Evolutionary conservation across 2,113 vertebrate genomes (phyloP).

Genomic region (Phodopus roborovskii): DNA sequence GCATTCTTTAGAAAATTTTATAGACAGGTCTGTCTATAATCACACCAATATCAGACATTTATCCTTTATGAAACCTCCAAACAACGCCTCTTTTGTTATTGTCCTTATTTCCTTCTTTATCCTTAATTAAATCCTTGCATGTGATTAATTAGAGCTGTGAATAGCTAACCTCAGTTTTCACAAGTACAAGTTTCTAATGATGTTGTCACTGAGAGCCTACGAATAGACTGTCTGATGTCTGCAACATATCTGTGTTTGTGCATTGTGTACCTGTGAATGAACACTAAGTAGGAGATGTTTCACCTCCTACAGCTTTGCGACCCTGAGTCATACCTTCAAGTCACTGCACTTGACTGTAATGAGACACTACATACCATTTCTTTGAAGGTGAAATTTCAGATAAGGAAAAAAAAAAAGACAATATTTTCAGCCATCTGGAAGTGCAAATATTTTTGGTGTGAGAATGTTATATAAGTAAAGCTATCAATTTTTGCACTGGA

Average conservation of each 20-base stretch:
- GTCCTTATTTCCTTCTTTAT: conserved; percentile 23
- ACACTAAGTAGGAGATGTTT: not conserved
- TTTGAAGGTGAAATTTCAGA: conserved; percentile 43
- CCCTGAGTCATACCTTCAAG: conserved; percentile 48
- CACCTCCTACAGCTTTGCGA: conserved; percentile 12
- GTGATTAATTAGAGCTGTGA: conserved; percentile 59
- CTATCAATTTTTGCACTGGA: conserved; percentile 10
- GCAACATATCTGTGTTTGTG: not conserved
- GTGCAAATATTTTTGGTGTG: conserved; percentile 49
- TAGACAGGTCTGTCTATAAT: not conserved
- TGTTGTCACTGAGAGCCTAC: not conserved
- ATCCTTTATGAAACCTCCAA: conserved; percentile 37
- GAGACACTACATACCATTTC: conserved; percentile 64
- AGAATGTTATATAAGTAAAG: conserved; percentile 16
- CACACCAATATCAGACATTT: not conserved
- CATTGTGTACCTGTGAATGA: conserved; percentile 56
- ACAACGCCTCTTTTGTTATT: not conserved
- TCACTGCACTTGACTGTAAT: conserved; percentile 7
- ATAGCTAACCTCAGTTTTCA: conserved; percentile 29
- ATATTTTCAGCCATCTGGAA: conserved; percentile 49
- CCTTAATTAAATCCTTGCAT: conserved; percentile 49
- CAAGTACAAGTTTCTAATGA: conserved; percentile 44
- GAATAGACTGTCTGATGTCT: conserved; percentile 18
- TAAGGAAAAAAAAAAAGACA: conserved; percentile 9
- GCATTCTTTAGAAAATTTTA: too few relatives aligned